Evolutionary conservation across 2,797 vertebrate genomes (phyloP).

Genomic region (Natrix natrix): DNA sequence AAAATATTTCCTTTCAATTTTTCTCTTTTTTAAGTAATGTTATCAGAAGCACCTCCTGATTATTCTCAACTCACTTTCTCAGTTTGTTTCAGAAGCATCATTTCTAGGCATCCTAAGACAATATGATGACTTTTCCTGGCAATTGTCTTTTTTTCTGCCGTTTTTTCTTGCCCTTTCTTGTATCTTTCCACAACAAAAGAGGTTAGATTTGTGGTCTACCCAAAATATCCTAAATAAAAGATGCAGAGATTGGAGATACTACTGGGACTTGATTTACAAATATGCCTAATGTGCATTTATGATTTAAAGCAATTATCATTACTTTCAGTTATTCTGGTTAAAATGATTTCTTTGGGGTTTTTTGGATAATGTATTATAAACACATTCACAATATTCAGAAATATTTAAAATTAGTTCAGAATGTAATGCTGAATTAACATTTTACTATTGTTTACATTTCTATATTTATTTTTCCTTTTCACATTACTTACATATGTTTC

Average conservation of each 20-base stretch:
- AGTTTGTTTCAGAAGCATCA: not conserved
- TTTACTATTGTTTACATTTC: not conserved
- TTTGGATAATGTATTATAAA: not conserved
- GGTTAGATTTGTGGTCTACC: not conserved
- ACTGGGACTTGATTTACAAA: not conserved
- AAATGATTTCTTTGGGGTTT: not conserved
- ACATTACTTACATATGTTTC: not conserved
- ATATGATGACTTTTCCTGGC: not conserved
- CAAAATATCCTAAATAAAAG: not conserved
- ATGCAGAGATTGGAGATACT: not conserved
- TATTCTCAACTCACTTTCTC: not conserved
- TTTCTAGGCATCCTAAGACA: not conserved
- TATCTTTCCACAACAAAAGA: not conserved
- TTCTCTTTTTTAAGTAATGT: not conserved
- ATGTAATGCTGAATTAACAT: not conserved
- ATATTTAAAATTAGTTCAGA: not conserved
- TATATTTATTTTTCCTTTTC: not conserved
- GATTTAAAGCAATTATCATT: not conserved
- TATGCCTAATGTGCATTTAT: not conserved
- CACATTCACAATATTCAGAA: not conserved
- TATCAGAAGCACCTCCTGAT: not conserved
- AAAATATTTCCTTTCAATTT: not conserved
- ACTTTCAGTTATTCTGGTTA: not conserved
- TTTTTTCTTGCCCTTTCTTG: not conserved
- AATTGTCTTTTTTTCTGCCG: not conserved